Base-by-base conservation (phyloP, 2,113 vertebrate species). In the Trogon melanurus region DNA sequence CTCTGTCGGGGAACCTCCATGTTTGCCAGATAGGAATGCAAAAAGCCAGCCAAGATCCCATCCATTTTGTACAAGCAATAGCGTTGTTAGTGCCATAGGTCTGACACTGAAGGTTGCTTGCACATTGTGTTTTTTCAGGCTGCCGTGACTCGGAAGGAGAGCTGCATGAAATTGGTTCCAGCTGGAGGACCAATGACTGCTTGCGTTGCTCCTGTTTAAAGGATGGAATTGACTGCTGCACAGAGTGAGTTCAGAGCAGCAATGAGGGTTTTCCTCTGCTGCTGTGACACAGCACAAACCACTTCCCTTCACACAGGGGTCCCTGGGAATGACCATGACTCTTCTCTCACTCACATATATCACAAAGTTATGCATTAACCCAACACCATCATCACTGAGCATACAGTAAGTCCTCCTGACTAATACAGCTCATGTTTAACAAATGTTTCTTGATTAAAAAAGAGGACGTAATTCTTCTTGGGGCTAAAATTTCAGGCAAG, bases 191-290 rank as follows among this genome's bases (percentile, higher is more conserved):
- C 0, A 4, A 27, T 0, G 1, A 89, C 18, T 95, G 91, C 16
- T 0, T 27, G 1, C 53, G 81, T 10, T 96, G 96, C 45, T 75
- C 2, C 38, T 97, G 93, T 53, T 13, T 1, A 27, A 29, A 0
- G 5, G 0, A 0, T 0, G 86, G 79, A 71, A 93, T 93, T 6
- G 0, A 0, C 0, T 96, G 94, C 80, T 97, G 95, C 29, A 4
- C 47, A 12, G 25, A 5, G 93, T 93, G 27, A 95, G 94, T 61
- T 79, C 38, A 71, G 56, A 75, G 58, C 21, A 62, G 34, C n/a
- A 58, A 25, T 19, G 15, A 13, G 8, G 16, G 5, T 30, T 79
- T 80, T 38, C 11, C 45, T 76, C 45, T 13, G 13, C 85, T 85
- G 34, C 44, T 10, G 2, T 14, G 16, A 34, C 9, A 29, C 4